phyloP scores from a whole-genome alignment of 2,113 vertebrate species.

The Octodon degus region DNA sequence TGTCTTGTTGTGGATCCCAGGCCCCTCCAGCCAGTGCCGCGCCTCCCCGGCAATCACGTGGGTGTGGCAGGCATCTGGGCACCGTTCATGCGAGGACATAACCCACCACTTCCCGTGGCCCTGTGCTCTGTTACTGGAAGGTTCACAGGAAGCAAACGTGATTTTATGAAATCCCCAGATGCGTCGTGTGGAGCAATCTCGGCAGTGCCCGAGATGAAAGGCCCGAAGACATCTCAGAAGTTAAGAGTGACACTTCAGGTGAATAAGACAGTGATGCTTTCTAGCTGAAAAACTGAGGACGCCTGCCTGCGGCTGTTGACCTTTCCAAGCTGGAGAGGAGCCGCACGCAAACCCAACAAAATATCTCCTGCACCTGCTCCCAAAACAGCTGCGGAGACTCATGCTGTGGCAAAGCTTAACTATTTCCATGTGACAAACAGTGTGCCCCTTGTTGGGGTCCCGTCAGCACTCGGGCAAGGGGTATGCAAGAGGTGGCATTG shows the following conservation, averaged over 20 bases:
- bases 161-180: not conserved
- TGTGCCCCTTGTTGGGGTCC: not conserved
- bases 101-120: not conserved
- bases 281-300: not conserved
- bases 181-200: not conserved
- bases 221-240: not conserved
- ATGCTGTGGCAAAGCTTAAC: accelerated
- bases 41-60: not conserved
- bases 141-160: not conserved
- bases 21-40: not conserved
- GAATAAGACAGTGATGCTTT: not conserved
- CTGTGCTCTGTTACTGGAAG: no score
- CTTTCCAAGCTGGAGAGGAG: not conserved
- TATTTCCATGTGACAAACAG: not conserved
- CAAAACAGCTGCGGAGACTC: accelerated
- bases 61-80: accelerated
- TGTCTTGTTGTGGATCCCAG: accelerated
- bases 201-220: accelerated
- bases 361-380: accelerated
- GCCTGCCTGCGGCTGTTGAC: not conserved
- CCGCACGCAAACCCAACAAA: not conserved
- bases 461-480: not conserved
- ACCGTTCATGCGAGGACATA: accelerated
- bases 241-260: not conserved
- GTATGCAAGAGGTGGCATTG: no score